phyloP scores from a whole-genome alignment of 2,113 vertebrate genomes.

The Rattus rattus region DNA sequence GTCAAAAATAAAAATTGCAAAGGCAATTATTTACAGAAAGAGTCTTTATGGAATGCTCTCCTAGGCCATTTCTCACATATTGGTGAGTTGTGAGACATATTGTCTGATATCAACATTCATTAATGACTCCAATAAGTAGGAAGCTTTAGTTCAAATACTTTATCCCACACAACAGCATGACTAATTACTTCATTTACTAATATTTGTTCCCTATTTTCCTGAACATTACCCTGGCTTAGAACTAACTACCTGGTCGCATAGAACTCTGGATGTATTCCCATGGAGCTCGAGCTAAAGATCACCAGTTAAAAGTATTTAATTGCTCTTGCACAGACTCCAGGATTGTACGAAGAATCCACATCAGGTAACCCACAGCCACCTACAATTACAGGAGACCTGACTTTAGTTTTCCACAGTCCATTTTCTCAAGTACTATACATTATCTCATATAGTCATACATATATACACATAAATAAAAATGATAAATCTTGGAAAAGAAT shows the following conservation, averaged over 20 bases:
- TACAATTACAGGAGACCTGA: not conserved
- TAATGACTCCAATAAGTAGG: conserved; percentile 68
- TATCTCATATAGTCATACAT: not conserved
- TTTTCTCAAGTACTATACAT: not conserved
- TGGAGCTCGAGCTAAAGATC: not conserved
- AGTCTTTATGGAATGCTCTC: not conserved
- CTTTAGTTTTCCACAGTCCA: not conserved
- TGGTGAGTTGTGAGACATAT: not conserved
- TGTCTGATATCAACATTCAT: conserved; percentile 25
- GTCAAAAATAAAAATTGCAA: not conserved
- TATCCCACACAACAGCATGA: conserved; percentile 71
- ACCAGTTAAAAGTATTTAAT: not conserved
- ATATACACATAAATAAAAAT: not conserved
- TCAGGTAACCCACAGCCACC: not conserved
- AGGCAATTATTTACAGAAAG: not conserved
- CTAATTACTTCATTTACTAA: conserved; percentile 75
- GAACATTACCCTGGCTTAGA: conserved; percentile 51
- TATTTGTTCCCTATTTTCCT: conserved; percentile 67
- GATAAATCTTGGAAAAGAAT: not conserved
- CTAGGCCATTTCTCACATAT: not conserved
- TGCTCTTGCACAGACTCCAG: not conserved
- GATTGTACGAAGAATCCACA: not conserved
- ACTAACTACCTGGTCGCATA: conserved; percentile 55
- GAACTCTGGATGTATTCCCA: conserved; percentile 11
- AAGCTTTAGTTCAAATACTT: conserved; percentile 70